Base-by-base conservation (phyloP, 1,140 invertebrate species). In the Ceratina japonica region DNA sequence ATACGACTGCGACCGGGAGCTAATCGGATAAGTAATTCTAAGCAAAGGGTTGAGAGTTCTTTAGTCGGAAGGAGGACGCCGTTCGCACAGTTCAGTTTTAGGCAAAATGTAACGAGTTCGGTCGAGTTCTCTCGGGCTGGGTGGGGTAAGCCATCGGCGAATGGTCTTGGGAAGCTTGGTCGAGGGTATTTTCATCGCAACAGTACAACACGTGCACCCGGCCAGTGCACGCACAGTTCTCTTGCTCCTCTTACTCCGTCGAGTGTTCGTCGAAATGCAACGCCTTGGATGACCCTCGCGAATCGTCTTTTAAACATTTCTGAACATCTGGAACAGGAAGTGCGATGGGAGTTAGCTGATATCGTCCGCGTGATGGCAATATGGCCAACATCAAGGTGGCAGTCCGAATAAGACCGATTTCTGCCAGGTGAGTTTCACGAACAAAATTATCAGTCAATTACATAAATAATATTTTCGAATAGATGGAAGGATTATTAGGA, bases 351-450 rank as follows among this genome's bases (percentile, higher is more conserved):
- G 69, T 27, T 84, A 72, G 82, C 27, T 54, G 75, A 59, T 80
- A 62, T 76, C 70, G 61, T 68, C 68, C 61, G 65, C 70, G 79
- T 58, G 71, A 82, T 82, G 82, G 79, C 73, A 84, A 91, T 78
- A 94, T 94, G 93, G 91, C 93, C 44, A 93, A 92, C 71, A 92
- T 94, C 54, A 94, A 93, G 84, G 94, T 94, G 77, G 93, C 93
- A n/a, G 88, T 94, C 5, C 87, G 94, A 70, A 91, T 94, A 15
- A 89, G 94, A 80, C 94, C 94, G 16, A 88, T 94, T 27, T 94
- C 93, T 31, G 81, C 89, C 78, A 92, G 92, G 94, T 94, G 90
- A 92, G 90, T 89, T 10, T 15, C 22, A 18, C n/a, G 2, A n/a
- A 10, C 10, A 1, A n/a, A n/a, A 16, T 52, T 7, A 52, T n/a